Evolutionary conservation across 2,113 vertebrate species (phyloP).

Genomic region (Jacana jacana): DNA sequence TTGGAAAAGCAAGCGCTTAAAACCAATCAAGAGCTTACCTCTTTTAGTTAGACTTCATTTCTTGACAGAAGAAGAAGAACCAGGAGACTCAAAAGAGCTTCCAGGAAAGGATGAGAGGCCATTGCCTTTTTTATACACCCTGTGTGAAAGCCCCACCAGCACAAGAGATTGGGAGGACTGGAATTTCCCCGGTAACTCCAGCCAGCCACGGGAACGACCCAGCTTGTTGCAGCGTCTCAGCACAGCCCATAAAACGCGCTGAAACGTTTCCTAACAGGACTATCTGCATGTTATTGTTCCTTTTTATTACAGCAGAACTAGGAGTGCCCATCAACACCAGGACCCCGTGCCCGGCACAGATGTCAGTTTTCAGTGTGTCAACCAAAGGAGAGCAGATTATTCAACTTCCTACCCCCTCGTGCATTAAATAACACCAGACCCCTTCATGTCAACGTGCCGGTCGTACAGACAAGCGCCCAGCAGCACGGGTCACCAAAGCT

Average conservation of each 20-base stretch:
- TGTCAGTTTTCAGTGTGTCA: not conserved
- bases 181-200: not conserved
- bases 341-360: not conserved
- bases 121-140: not conserved
- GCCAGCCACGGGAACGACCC: not conserved
- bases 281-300: not conserved
- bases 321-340: not conserved
- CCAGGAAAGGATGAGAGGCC: not conserved
- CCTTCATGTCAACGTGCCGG: not conserved
- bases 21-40: not conserved
- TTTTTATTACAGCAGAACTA: not conserved
- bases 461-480: not conserved
- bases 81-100: not conserved
- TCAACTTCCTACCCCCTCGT: not conserved
- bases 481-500: not conserved
- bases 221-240: not conserved
- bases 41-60: not conserved
- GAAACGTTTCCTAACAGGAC: not conserved
- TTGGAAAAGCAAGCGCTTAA: constrained; percentile 15
- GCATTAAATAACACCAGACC: not conserved
- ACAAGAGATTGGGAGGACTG: not conserved
- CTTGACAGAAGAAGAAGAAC: not conserved
- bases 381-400: not conserved
- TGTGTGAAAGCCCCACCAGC: not conserved
- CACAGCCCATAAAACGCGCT: not conserved